These are phyloP conservation scores for Geopemphigus sp. DNA, from an alignment of 1,140 invertebrate genomes.

Conservation along the genomic window DNA sequence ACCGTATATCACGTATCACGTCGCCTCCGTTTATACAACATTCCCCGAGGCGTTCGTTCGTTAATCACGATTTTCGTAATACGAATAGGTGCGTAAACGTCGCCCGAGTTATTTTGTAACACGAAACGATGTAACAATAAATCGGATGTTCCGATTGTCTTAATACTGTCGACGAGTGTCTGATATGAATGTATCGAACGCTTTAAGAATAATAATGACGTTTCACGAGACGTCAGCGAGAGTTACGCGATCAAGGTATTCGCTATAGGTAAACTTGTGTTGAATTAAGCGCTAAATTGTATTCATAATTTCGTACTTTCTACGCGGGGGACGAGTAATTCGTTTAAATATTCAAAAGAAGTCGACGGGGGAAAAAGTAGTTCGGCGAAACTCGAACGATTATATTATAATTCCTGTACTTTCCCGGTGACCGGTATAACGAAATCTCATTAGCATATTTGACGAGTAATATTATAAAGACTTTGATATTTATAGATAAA, in stretches of 20 bases:
- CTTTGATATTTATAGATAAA: background rate
- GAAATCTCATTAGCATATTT: constrained; percentile 4
- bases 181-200: too few relatives aligned
- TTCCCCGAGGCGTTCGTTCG: too few relatives aligned
- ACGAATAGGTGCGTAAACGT: too few relatives aligned
- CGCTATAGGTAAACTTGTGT: background rate
- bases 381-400: background rate
- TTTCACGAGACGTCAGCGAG: background rate
- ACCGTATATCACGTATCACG: too few relatives aligned
- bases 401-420: constrained; percentile 1
- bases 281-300: background rate
- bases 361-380: background rate
- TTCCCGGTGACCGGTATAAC: background rate
- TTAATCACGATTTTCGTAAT: too few relatives aligned
- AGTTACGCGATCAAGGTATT: background rate
- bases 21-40: too few relatives aligned
- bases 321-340: constrained; percentile 3
- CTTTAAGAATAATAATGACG: too few relatives aligned
- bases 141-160: too few relatives aligned
- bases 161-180: too few relatives aligned
- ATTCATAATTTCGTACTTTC: constrained; percentile 16
- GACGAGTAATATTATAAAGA: background rate
- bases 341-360: constrained; percentile 22
- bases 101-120: too few relatives aligned
- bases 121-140: too few relatives aligned